Conservation (phyloP, 2,113 vertebrate genomes). For the Tychaedon coryphoeus region DNA sequence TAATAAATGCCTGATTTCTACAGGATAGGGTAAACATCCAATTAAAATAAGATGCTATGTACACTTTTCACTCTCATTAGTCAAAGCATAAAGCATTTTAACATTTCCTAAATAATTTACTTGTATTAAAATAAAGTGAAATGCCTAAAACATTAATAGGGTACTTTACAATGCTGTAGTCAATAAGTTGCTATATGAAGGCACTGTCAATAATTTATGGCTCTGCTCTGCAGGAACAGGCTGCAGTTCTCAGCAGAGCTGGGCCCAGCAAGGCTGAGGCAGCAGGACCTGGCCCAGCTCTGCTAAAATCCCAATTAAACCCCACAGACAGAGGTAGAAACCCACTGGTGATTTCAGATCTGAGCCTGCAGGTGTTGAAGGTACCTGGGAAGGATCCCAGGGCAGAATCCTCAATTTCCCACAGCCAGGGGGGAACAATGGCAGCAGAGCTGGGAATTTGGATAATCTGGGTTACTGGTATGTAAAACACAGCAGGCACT, state of each 20-base stretch:
- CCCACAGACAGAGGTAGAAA: neutral
- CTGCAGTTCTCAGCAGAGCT: slow-evolving; percentile 6
- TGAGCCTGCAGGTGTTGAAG: fast-evolving
- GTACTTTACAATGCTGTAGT: slow-evolving; percentile 68
- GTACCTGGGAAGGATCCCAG: fast-evolving
- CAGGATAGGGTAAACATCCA: slow-evolving; percentile 71
- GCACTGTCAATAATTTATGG: slow-evolving; percentile 69
- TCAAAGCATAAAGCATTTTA: slow-evolving; percentile 74
- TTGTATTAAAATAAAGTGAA: slow-evolving; percentile 75
- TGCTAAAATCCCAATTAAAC: neutral
- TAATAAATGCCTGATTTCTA: slow-evolving; percentile 72
- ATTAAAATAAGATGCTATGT: slow-evolving; percentile 70
- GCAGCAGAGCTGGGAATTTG: too few relatives aligned
- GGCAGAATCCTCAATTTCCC: neutral
- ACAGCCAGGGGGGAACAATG: neutral
- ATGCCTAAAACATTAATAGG: slow-evolving; percentile 76
- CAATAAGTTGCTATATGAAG: slow-evolving; percentile 68
- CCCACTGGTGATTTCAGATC: neutral
- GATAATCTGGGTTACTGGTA: neutral
- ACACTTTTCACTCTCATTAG: slow-evolving; percentile 69
- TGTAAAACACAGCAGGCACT: neutral
- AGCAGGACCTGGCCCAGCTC: neutral
- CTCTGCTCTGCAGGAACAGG: slow-evolving; percentile 13
- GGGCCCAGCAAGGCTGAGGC: neutral
- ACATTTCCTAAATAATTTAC: slow-evolving; percentile 76